Conservation (phyloP, 2,797 vertebrate species). For the Coendou prehensilis region DNA sequence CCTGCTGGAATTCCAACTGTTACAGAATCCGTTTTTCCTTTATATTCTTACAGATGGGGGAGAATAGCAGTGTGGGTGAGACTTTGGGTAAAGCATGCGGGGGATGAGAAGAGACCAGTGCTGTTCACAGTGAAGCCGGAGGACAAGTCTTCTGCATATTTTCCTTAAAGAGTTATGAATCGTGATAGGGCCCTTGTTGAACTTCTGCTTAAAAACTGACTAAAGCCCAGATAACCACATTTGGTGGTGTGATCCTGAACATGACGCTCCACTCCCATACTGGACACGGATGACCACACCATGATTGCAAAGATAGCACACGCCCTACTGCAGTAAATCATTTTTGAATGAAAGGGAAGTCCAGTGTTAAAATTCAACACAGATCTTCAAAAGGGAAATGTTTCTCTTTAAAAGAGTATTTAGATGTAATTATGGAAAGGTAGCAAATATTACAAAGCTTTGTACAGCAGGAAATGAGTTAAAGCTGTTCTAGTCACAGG, state of each 20-base stretch:
- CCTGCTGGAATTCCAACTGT: conserved; percentile 28
- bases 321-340: background rate
- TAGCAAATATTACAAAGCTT: conserved; percentile 1
- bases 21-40: background rate
- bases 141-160: background rate
- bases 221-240: background rate
- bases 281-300: background rate
- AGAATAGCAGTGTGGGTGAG: background rate
- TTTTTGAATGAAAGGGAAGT: background rate
- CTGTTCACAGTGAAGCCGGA: background rate
- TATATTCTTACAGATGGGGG: background rate
- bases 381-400: conserved; percentile 57
- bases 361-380: conserved; percentile 30
- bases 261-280: accelerated
- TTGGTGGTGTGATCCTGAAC: background rate
- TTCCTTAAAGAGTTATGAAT: background rate
- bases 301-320: background rate
- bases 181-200: background rate
- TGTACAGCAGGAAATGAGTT: conserved; percentile 19
- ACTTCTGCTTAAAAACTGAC: background rate
- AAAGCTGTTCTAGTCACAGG: conserved; percentile 6
- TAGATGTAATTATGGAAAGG: conserved; percentile 62
- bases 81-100: background rate
- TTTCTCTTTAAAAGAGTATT: conserved; percentile 30
- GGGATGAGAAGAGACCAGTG: background rate